These are phyloP conservation scores for Hyperoplus lanceolatus DNA, from an alignment of 2,797 vertebrate genomes.

Conservation along the genomic window DNA sequence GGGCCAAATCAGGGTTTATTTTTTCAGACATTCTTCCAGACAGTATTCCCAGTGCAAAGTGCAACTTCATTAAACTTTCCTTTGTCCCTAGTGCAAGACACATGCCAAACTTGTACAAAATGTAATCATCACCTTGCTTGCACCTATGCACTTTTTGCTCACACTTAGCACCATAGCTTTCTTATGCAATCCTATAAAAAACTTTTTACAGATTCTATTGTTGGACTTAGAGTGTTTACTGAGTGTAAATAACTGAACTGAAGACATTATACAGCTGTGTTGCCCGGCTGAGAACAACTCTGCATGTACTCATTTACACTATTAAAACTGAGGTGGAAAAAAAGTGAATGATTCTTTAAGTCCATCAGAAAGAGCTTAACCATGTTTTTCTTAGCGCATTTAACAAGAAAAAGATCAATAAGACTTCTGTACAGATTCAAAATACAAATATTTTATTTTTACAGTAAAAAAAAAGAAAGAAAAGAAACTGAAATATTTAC, in stretches of 20 bases:
- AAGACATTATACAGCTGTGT: neutral
- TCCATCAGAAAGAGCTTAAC: neutral
- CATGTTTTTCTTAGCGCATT: neutral
- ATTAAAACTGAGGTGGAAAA: neutral
- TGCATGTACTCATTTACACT: neutral
- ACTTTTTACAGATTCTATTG: neutral
- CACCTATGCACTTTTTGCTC: neutral
- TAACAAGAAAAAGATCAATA: neutral
- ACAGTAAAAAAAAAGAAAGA: slow-evolving; percentile 23
- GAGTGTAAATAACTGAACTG: too few species aligned
- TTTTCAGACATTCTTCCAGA: neutral
- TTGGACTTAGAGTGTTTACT: too few species aligned
- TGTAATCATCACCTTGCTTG: neutral
- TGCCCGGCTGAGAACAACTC: neutral
- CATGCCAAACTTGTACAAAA: neutral
- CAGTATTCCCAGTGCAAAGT: neutral
- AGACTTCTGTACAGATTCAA: slow-evolving; percentile 22
- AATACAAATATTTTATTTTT: slow-evolving; percentile 56
- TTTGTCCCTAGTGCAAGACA: neutral
- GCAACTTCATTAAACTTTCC: neutral
- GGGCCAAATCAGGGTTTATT: too few species aligned
- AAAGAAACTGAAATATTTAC: slow-evolving; percentile 62
- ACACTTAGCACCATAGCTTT: neutral
- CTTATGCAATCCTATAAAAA: neutral
- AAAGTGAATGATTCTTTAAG: neutral